Evolutionary conservation across 2,113 vertebrate species (phyloP).

Genomic region (Cryptotis parvus): DNA sequence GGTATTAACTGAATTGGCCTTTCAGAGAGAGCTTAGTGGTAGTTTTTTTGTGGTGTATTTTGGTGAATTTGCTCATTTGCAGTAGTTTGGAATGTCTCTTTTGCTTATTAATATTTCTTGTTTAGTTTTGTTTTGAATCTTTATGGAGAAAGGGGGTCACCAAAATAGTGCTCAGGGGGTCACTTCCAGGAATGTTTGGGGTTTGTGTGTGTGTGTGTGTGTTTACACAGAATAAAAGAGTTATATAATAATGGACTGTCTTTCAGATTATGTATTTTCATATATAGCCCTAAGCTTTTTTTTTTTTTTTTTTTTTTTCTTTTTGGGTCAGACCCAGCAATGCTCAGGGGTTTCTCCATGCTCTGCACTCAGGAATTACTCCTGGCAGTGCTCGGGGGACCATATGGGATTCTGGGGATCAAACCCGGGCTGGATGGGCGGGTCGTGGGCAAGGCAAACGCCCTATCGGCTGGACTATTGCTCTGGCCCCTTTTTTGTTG

Average conservation of each 20-base stretch:
- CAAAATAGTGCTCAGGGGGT: too few species aligned
- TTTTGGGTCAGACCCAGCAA: too few species aligned
- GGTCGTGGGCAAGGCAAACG: too few species aligned
- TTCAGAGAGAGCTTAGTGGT: not conserved
- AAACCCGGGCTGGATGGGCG: too few species aligned
- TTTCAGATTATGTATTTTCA: not conserved
- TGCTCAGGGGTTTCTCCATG: too few species aligned
- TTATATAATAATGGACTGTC: not conserved
- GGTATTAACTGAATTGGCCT: not conserved
- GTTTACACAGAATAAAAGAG: slow-evolving; percentile 24
- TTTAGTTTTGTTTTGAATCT: slow-evolving; percentile 35
- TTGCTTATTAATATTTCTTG: not conserved
- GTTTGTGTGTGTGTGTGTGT: not conserved
- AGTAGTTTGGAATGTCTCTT: slow-evolving; percentile 9
- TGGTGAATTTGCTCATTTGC: slow-evolving; percentile 40
- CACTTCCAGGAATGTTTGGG: too few species aligned
- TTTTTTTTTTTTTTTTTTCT: too few species aligned
- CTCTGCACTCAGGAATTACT: too few species aligned
- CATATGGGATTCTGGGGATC: too few species aligned
- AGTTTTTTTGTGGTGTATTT: not conserved
- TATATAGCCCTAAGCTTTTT: not conserved
- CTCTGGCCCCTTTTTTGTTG: too few species aligned
- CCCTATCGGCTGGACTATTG: too few species aligned
- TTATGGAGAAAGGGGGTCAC: not conserved
- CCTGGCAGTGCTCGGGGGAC: too few species aligned